A percentile compares a stretch with the other conserved stretches of the same genome.
Conservation (phyloP, 2,797 vertebrate genomes). For the Diceros bicornis region DNA sequence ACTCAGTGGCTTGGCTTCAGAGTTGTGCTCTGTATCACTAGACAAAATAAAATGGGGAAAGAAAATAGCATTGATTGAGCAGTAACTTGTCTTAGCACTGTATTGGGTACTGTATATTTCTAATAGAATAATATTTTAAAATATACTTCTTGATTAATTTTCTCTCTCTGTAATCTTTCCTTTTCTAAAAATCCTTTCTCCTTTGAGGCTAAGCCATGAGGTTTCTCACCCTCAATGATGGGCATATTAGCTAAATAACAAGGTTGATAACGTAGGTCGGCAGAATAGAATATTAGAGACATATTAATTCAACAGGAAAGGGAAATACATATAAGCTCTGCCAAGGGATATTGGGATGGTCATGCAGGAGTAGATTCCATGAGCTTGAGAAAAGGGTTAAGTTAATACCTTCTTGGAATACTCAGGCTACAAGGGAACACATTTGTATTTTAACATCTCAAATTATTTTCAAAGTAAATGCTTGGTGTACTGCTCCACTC, state of each 20-base stretch:
- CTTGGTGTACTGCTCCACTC: too few relatives aligned
- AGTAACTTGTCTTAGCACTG: neutral
- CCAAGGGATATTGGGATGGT: neutral
- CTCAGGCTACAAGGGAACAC: neutral
- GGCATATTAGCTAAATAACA: neutral
- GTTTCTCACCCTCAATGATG: neutral
- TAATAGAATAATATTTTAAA: neutral
- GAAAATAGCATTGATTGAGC: neutral
- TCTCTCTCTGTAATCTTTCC: neutral
- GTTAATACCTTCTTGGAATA: neutral
- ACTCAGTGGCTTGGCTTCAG: neutral
- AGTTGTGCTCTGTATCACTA: neutral
- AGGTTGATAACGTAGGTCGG: neutral
- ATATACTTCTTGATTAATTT: neutral
- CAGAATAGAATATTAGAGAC: neutral
- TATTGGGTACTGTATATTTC: neutral
- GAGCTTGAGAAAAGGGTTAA: neutral
- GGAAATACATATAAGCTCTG: neutral
- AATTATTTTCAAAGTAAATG: conserved; percentile 37
- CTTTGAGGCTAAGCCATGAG: neutral
- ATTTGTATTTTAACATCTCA: neutral
- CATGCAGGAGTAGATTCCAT: neutral
- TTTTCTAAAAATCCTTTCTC: neutral
- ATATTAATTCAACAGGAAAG: neutral
- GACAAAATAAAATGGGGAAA: neutral